Evolutionary conservation across 2,888 invertebrate genomes (phyloP).

Genomic region (Phymatocera aterrima): DNA sequence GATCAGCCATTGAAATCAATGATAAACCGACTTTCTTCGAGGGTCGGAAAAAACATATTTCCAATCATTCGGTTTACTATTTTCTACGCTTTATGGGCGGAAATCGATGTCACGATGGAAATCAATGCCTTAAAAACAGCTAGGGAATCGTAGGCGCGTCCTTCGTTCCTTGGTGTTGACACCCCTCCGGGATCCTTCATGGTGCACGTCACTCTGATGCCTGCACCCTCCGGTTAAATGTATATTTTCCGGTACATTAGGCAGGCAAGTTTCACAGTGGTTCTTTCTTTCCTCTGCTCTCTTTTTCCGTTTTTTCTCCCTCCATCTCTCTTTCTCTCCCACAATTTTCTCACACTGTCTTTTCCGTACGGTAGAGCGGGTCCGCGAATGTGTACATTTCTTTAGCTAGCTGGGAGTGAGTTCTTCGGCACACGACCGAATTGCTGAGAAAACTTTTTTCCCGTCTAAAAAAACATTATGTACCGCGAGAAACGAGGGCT

Average conservation of each 20-base stretch:
- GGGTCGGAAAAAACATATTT: no score
- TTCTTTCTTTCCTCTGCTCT: constrained; percentile 32
- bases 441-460: constrained; percentile 41
- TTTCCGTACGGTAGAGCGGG: not conserved
- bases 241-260: constrained; percentile 64
- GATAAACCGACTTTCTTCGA: no score
- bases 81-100: not conserved
- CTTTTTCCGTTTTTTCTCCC: constrained; percentile 41
- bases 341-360: not conserved
- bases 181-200: not conserved
- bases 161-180: constrained; percentile 6
- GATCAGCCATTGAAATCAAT: no score
- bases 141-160: not conserved
- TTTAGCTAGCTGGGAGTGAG: constrained; percentile 33
- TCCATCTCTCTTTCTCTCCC: not conserved
- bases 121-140: not conserved
- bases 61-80: no score
- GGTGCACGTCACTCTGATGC: constrained; percentile 28
- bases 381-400: not conserved
- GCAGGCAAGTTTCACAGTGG: constrained; percentile 54
- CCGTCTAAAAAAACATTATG: constrained; percentile 41
- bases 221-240: constrained; percentile 54
- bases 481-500: constrained; percentile 48
- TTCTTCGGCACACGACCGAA: not conserved
- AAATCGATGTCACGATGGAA: not conserved